Base-by-base conservation (phyloP, 2,888 invertebrate genomes). In the Tetrapedia diversipes region DNA sequence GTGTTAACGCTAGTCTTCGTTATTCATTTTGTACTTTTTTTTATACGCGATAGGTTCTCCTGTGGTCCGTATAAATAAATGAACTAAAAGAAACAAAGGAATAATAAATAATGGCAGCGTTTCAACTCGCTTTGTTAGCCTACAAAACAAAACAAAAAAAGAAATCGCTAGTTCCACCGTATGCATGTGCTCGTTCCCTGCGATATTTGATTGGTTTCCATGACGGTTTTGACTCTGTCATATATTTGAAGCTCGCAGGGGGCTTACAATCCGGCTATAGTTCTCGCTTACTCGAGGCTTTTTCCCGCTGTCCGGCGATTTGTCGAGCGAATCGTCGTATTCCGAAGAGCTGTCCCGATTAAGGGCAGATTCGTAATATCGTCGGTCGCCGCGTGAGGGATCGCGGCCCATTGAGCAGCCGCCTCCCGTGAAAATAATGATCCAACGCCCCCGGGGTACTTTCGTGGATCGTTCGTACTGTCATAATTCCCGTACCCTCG, bases 361-460 rank as follows among this genome's bases (percentile, higher is more conserved):
- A 86, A 85, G 80, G 82, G 68, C 76, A 70, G 84, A 83, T 82
- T 83, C 85, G 81, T 83, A 86, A 86, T 87, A 85, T 81, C 71
- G 75, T 61, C 79, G 82, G 85, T 83, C 77, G 79, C 66, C 61
- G 64, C 72, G 68, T 72, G 85, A 84, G 82, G 85, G 81, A 85
- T 85, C 60, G 85, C 83, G 86, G 83, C 32, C 85, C 86, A 87
- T 86, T 86, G 87, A 86, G 86, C 82, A 85, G 74, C 79, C 83
- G 80, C 72, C 57, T 86, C 69, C 81, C 87, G 84, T 86, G 82
- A 87, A 87, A 86, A 87, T 87, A 87, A 87, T 86, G 87, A 87
- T 86, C 77, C 70, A 64, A 79, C 76, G 79, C 80, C 85, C 79
- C 76, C 80, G 79, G 82, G 78, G 70, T 79, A 73, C 78, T 83